phyloP scores from a whole-genome alignment of 2,113 vertebrate genomes.

The Semnornis frantzii region DNA sequence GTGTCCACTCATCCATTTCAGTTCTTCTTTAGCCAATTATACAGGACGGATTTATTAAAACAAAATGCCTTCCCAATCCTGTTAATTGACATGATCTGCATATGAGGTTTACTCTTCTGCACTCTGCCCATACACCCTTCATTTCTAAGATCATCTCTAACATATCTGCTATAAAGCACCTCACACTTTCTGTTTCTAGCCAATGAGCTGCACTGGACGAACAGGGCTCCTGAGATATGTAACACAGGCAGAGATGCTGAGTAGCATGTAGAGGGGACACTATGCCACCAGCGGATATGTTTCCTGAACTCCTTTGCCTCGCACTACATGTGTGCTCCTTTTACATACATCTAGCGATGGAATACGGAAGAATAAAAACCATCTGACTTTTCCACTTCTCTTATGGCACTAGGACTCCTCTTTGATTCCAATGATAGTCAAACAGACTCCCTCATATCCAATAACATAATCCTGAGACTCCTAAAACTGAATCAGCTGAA shows the following conservation, averaged over 20 bases:
- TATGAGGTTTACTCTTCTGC: neutral
- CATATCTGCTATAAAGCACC: neutral
- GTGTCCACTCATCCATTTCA: neutral
- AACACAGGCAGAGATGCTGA: neutral
- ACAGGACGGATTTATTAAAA: neutral
- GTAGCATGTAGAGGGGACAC: rapidly evolving
- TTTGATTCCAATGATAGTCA: neutral
- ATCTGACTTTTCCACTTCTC: neutral
- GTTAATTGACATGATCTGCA: neutral
- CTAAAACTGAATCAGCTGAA: neutral
- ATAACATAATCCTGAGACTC: neutral
- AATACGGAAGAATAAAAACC: neutral
- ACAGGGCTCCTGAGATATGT: neutral
- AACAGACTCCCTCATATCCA: neutral
- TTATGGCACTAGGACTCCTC: neutral
- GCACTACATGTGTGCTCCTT: neutral
- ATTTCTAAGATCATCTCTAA: neutral
- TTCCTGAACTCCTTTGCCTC: neutral
- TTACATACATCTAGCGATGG: neutral
- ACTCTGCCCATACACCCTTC: neutral
- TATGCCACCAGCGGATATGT: neutral
- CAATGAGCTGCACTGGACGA: neutral
- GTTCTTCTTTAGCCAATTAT: neutral
- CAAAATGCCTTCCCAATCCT: neutral
- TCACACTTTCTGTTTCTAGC: neutral